Evolutionary conservation across 2,113 vertebrate species (phyloP).

Genomic region (Dendrocopos noguchii): DNA sequence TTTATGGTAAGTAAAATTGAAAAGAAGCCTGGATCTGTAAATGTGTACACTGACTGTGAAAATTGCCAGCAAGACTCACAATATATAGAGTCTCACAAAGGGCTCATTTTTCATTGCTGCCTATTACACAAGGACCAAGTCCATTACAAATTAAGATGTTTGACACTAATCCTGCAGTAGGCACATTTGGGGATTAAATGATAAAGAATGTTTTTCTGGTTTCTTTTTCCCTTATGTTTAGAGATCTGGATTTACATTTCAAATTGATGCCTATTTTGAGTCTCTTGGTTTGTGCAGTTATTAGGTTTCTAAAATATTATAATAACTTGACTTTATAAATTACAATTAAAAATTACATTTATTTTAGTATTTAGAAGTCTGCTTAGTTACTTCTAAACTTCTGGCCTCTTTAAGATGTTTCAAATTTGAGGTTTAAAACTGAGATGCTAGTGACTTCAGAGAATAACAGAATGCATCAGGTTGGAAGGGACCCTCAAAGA

Average conservation of each 20-base stretch:
- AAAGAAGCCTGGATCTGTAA: constrained; percentile 3
- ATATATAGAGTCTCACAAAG: not conserved
- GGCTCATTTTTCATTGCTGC: not conserved
- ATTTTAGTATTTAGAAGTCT: too few relatives aligned
- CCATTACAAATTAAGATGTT: not conserved
- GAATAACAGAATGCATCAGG: too few relatives aligned
- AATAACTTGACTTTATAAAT: too few relatives aligned
- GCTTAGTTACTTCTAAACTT: too few relatives aligned
- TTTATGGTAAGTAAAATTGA: not conserved
- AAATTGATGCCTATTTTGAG: not conserved
- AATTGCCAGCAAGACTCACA: not conserved
- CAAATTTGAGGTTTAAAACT: not conserved
- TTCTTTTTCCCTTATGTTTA: not conserved
- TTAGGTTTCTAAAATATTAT: too few relatives aligned
- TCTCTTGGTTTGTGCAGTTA: not conserved
- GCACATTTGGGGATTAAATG: not conserved
- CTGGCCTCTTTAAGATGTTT: too few relatives aligned
- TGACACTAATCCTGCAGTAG: not conserved
- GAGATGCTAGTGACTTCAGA: not conserved
- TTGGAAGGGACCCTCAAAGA: too few relatives aligned
- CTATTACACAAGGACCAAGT: not conserved
- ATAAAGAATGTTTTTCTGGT: not conserved
- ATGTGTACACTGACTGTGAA: not conserved
- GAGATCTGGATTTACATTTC: not conserved
- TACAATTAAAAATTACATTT: too few relatives aligned